Base-by-base conservation (phyloP, 2,113 vertebrate genomes). In the Noctilio leporinus region DNA sequence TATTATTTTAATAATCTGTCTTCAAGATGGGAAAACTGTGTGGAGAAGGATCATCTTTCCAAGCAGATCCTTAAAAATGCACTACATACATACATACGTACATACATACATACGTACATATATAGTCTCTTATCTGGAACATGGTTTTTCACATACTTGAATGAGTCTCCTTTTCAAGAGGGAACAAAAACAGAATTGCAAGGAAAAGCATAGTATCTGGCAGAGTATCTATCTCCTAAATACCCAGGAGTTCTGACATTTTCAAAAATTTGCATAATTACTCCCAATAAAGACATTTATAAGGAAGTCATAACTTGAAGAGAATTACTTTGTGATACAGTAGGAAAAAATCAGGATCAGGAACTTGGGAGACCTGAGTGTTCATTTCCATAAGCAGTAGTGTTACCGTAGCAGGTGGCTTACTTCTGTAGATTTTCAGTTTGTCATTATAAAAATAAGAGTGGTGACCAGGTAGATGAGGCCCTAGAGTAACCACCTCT, bases 11-110 rank as follows among this genome's bases (percentile, higher is more conserved):
- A 49, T 91, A 92, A 77, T 91, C 91, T 75, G 15, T 78, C 80
- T 96, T 94, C 78, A 89, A 92, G 95, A 88, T 96, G 94, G 83
- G 88, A 89, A 64, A 40, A 35, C 43, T 59, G 12, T 43, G 53
- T 87, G 40, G 81, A 95, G 51, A 76, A 89, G 49, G 40, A 82
- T 97, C 91, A 26, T 96, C 35, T 98, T 98, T 95, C 94, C 53
- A 81, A 80, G 86, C 83, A 75, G n/a, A n/a, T n/a, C n/a, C n/a
- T n/a, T n/a, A n/a, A n/a, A n/a, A n/a, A n/a, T n/a, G n/a, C n/a
- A n/a, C n/a, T n/a, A n/a, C n/a, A n/a, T n/a, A n/a, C n/a, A n/a
- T n/a, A n/a, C n/a, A n/a, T n/a, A n/a, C n/a, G n/a, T n/a, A n/a
- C n/a, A n/a, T n/a, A n/a, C n/a, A n/a, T n/a, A n/a, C n/a, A n/a